Evolutionary conservation across 2,888 invertebrate species (phyloP).

Genomic region (Merodon equestris): DNA sequence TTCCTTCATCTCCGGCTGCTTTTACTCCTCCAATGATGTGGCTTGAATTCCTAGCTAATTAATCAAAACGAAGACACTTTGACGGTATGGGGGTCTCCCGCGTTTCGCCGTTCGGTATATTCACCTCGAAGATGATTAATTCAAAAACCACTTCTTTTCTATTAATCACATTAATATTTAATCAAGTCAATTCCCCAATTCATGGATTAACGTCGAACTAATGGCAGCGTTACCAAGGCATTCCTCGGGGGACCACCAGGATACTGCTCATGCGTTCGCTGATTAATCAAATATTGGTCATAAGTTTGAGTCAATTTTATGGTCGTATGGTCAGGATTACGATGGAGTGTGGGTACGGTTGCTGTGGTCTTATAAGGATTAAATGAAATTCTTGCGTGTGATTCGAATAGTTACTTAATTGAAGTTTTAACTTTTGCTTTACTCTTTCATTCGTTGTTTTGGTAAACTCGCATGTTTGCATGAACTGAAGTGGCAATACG

Average conservation of each 20-base stretch:
- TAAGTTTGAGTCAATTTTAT: no score
- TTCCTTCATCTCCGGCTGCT: no score
- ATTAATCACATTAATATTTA: slow-evolving; percentile 54
- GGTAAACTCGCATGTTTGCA: background rate
- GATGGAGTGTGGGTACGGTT: no score
- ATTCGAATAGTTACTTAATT: slow-evolving; percentile 54
- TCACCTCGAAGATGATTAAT: slow-evolving; percentile 25
- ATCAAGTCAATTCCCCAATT: slow-evolving; percentile 24
- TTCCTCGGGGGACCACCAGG: slow-evolving; percentile 18
- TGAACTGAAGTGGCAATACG: background rate
- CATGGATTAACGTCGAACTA: no score
- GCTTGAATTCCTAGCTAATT: slow-evolving; percentile 13
- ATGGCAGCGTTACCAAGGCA: background rate
- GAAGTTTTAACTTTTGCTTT: slow-evolving; percentile 53
- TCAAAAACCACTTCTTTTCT: slow-evolving; percentile 30
- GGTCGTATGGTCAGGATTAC: no score
- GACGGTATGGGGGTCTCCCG: background rate
- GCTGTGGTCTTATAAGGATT: no score
- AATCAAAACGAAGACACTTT: slow-evolving; percentile 18
- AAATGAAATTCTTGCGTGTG: no score
- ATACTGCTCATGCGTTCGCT: no score
- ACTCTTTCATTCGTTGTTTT: background rate
- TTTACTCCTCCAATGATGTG: no score
- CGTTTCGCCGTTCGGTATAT: background rate
- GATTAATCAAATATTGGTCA: no score